Evolutionary conservation across 2,888 invertebrate species (phyloP), one percentile per base, ranked within the genome.

Genomic region (Dasypogon diadema): DNA sequence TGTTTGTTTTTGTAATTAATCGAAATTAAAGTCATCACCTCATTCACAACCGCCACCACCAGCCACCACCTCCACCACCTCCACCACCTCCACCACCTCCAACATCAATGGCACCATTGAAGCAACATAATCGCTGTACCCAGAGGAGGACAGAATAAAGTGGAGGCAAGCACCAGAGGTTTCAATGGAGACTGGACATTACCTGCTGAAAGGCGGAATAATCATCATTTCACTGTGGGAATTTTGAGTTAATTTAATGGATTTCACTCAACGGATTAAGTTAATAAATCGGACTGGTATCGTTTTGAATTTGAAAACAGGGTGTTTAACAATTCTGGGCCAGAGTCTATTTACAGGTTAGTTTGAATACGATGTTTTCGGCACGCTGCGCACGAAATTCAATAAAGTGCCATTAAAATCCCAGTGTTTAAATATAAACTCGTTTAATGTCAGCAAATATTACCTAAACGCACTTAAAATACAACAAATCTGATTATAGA

Each of bases 191-290:
- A 60, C 18, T 60, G 60, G 60, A 60, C 60, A 60, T 60, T 34
- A 60, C 18, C 18, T 60, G 60, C 34, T 60, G 60, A 60, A 60
- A 60, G 34, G 60, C 37, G 37, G 21, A 60, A 60, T 60, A 60
- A 60, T 60, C 60, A 60, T 21, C 37, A 37, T 60, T 37, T 60
- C 60, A 21, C 37, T 60, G 60, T 21, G 18, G 37, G 60, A 60
- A 37, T 60, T 34, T 21, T 12, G 21, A 21, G 42, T 16, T 60
- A 21, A 60, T 60, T 18, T 8, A 18, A 34, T 10, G 21, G 60
- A 18, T 21, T 37, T 60, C 34, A 18, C 16, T 42, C 37, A 60
- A 18, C 12, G 37, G 37, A 60, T 60, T 60, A 34, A 60, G 37
- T 34, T 60, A 60, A 60, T 60, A 34, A 37, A 60, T 60, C 60